Evolutionary conservation across 2,797 vertebrate genomes (phyloP).

Genomic region (Chanos chanos): DNA sequence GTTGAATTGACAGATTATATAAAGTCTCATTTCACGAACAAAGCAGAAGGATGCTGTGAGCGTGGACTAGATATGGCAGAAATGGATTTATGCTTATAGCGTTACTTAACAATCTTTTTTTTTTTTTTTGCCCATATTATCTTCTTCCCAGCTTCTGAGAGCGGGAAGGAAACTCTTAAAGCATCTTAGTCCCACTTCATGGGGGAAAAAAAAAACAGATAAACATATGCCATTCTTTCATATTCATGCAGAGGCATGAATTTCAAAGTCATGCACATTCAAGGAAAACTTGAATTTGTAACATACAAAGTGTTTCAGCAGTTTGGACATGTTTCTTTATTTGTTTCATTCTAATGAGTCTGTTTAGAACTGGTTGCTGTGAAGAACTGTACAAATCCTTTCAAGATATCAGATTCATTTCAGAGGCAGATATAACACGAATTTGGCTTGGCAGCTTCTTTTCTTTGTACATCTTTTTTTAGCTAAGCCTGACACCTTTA

Average conservation of each 20-base stretch:
- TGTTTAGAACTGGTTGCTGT: conserved; percentile 12
- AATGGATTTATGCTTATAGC: conserved; percentile 59
- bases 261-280: conserved; percentile 16
- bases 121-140: conserved; percentile 50
- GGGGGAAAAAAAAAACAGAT: conserved; percentile 34
- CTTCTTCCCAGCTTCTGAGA: conserved; percentile 42
- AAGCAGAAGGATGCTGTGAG: conserved; percentile 49
- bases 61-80: conserved; percentile 46
- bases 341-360: not conserved
- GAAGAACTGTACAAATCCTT: conserved; percentile 8
- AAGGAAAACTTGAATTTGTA: conserved; percentile 9
- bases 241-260: conserved; percentile 27
- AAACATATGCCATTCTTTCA: conserved; percentile 43
- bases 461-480: conserved; percentile 18
- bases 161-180: conserved; percentile 42
- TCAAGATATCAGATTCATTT: conserved; percentile 7
- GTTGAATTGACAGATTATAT: conserved; percentile 63
- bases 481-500: not conserved
- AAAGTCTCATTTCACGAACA: conserved; percentile 54
- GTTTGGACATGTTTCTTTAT: conserved; percentile 1
- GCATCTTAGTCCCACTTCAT: conserved; percentile 29
- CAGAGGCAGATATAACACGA: not conserved
- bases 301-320: not conserved
- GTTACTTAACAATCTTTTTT: conserved; percentile 46
- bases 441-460: conserved; percentile 4